Percentiles rank a stretch among this genome's conserved stretches.
Evolutionary conservation across 92 coral and sea anemone genomes (phyloP).

Genomic region (Virgularia gustaviana): DNA sequence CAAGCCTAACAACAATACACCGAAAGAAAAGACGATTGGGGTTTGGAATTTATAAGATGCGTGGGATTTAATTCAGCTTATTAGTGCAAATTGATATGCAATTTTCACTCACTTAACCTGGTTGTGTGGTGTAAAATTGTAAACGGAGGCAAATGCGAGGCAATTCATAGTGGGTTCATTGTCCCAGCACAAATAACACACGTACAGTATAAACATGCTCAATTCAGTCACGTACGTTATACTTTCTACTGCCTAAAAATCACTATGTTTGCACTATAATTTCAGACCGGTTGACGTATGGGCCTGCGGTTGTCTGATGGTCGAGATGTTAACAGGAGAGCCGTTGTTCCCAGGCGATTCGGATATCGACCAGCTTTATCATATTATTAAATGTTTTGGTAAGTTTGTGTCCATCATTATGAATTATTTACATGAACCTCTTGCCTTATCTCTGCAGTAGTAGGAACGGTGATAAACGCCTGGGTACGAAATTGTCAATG

Average conservation of each 20-base stretch:
- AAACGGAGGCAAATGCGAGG: neutral
- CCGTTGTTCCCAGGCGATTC: constrained; percentile 99
- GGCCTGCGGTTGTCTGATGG: constrained; percentile 96
- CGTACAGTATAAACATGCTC: neutral
- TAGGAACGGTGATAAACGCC: no score
- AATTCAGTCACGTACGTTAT: neutral
- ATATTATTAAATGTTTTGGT: constrained; percentile 96
- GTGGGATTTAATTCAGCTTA: no score
- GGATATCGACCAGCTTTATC: constrained; percentile 96
- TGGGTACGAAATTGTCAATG: no score
- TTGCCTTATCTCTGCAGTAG: no score
- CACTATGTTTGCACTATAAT: neutral
- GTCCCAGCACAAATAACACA: neutral
- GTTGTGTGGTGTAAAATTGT: neutral
- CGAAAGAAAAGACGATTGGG: no score
- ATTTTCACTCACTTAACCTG: neutral
- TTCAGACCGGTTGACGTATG: constrained; percentile 94
- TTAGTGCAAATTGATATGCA: no score
- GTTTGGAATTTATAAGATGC: no score
- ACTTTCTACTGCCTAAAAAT: no score
- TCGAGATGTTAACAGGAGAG: constrained; percentile 93
- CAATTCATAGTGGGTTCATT: neutral
- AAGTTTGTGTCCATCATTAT: no score
- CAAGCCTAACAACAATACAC: no score
- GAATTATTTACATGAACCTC: no score